Evolutionary conservation across 2,113 vertebrate species (phyloP), one percentile per base, ranked within the genome.

Genomic region (Stictonetta naevosa): DNA sequence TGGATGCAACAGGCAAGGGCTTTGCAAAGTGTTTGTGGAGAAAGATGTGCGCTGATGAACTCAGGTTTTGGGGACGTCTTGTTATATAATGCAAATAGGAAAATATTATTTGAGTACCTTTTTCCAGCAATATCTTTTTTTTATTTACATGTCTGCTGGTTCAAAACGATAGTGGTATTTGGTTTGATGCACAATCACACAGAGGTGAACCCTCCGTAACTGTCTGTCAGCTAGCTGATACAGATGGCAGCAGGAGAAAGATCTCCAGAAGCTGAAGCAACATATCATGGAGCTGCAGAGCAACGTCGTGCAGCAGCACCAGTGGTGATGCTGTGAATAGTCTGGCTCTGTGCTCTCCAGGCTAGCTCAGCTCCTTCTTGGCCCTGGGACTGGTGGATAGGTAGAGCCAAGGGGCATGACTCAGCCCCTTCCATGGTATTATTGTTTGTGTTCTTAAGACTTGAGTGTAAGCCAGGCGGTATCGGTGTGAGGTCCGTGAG

Each of bases 361-460:
- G 28, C 74, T 13, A 18, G 73, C 64, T 76, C 18, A 13, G 15
- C 62, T 29, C 60, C 64, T 34, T 3, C 11, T 11, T 11, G 11
- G 50, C 68, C 52, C 1, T 3, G 46, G 44, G 9, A 2, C 64
- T 11, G 2, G 46, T 6, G 78, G 75, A 26, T 18, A 50, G 10
- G 1, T 12, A 2, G 59, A 63, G 73, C 66, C 10, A 3, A 3
- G 66, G 66, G 26, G 14, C 1, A 0, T 0, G 23, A 11, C 34
- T 29, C 64, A 52, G 34, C 59, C 28, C 13, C 66, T 72, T 23
- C 56, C 60, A 2, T 3, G 0, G 16, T 0, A 1, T 3, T 36
- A 1, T 85, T 53, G 20, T 7, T 5, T 2, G 11, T 15, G 3
- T 10, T 22, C 34, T 52, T 22, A 58, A 21, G 68, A 13, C 42